Conservation (phyloP, 1,140 invertebrate species). For the Nasonia vitripennis region DNA sequence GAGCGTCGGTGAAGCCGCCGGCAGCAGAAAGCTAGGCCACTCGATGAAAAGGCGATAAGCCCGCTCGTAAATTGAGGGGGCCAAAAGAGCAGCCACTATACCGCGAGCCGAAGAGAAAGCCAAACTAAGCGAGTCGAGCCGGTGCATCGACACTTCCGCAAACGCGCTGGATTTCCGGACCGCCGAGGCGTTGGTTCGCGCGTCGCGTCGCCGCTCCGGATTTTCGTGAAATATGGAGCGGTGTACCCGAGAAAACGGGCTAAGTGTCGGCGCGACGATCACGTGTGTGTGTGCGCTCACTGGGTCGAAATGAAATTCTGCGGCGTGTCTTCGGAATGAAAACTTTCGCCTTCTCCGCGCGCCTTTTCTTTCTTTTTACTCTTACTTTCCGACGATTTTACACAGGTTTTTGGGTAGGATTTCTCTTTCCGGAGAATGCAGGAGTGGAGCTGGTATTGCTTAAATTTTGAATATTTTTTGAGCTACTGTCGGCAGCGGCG, state of each 20-base stretch:
- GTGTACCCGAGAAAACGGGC: constrained; percentile 52
- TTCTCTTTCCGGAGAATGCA: neutral
- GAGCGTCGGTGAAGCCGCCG: neutral
- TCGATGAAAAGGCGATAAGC: constrained; percentile 52
- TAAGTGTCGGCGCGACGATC: constrained; percentile 14
- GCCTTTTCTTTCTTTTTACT: neutral
- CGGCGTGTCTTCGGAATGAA: constrained; percentile 53
- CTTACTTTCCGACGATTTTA: neutral
- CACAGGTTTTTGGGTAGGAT: neutral
- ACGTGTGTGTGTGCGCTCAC: neutral
- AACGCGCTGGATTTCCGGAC: constrained; percentile 41
- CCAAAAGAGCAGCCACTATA: neutral
- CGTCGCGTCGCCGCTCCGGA: constrained; percentile 38
- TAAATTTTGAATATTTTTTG: no score
- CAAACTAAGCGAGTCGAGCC: constrained; percentile 40
- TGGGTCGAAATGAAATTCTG: constrained; percentile 59
- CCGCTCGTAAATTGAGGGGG: constrained; percentile 33
- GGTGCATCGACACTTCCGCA: constrained; percentile 51
- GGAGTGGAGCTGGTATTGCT: neutral
- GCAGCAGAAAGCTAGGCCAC: constrained; percentile 55
- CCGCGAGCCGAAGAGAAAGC: constrained; percentile 11
- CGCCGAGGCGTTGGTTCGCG: constrained; percentile 8
- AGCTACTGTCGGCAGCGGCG: no score
- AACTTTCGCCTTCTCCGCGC: constrained; percentile 36
- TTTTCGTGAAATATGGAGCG: constrained; percentile 59